Evolutionary conservation across 2,113 vertebrate genomes (phyloP), one percentile per base, ranked within the genome.

Genomic region (Pheucticus melanocephalus): DNA sequence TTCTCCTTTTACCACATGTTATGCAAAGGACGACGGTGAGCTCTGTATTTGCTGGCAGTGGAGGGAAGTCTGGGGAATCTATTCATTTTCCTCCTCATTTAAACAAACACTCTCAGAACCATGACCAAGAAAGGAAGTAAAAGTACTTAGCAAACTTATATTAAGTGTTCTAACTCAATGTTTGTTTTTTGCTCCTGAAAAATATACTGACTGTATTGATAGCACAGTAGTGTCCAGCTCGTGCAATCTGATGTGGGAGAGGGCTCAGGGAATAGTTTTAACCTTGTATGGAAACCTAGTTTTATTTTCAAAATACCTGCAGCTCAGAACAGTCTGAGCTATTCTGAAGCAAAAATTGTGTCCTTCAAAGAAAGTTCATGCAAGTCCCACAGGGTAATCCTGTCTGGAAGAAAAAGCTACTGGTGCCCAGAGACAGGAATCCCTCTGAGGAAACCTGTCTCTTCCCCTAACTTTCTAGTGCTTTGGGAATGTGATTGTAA

Each of bases 41-140:
- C 1, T 0, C 70, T 93, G 86, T 68, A 63, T 86, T 88, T 90
- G 64, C 92, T 96, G 94, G 88, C 93, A 94, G 40, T 93, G 76
- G 37, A 90, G 79, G 28, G 37, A 85, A 84, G 90, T 83, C 92
- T 92, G 79, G 92, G 88, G 69, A 96, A 94, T 94, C 95, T 95
- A 90, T 93, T 96, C 12, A 72, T 94, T 94, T 92, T 91, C 82
- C 35, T 91, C 68, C 88, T 63, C 88, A 60, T 94, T 96, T 93
- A 94, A 96, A 95, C 93, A 97, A 95, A 96, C 82, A 83, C 40
- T 90, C 88, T 92, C 82, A 86, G 82, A 90, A 60, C 85, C 71
- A 75, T 94, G 86, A 94, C 94, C 94, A 96, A 97, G 94, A 96
- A 96, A 97, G 94, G 96, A 96, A 96, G 85, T 76, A 88, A 60